phyloP scores from a whole-genome alignment of 1,140 invertebrate genomes.

The Pemphigus obesinymphae region DNA sequence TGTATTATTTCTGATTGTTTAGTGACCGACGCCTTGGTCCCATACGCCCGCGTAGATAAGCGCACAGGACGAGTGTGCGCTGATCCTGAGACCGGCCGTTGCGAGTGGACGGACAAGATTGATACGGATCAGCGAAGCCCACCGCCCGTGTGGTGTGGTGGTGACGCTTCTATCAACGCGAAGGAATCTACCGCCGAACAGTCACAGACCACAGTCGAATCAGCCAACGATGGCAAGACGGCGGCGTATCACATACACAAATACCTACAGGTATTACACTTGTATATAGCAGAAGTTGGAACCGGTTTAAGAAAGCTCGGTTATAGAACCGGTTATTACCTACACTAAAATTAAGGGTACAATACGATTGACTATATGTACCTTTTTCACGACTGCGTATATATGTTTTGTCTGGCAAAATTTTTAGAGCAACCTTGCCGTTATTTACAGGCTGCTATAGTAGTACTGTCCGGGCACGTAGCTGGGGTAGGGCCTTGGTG shows the following conservation, averaged over 20 bases:
- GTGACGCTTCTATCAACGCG: conserved; percentile 87
- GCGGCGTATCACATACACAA: conserved; percentile 95
- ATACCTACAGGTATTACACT: conserved; percentile 81
- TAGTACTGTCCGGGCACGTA: no score
- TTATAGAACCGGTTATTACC: no score
- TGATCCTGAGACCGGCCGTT: conserved; percentile 78
- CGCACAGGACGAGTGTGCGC: conserved; percentile 58
- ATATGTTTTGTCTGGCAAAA: no score
- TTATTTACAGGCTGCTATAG: no score
- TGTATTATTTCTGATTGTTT: conserved; percentile 46
- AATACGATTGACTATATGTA: no score
- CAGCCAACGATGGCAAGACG: conserved; percentile 96
- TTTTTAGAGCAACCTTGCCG: no score
- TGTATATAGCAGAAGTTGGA: no score
- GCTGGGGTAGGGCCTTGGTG: no score
- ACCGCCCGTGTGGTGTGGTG: conserved; percentile 93
- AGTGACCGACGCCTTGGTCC: conserved; percentile 75
- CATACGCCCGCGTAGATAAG: conserved; percentile 53
- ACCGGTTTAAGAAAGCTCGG: no score
- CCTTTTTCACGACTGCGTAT: no score
- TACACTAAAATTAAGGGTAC: no score
- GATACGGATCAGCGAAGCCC: conserved; percentile 93
- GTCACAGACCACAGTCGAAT: conserved; percentile 95
- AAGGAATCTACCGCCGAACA: conserved; percentile 72
- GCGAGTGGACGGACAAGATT: conserved; percentile 50